These are phyloP conservation scores for Frankliniella fusca DNA, from an alignment of 2,888 invertebrate species.

Conservation along the genomic window DNA sequence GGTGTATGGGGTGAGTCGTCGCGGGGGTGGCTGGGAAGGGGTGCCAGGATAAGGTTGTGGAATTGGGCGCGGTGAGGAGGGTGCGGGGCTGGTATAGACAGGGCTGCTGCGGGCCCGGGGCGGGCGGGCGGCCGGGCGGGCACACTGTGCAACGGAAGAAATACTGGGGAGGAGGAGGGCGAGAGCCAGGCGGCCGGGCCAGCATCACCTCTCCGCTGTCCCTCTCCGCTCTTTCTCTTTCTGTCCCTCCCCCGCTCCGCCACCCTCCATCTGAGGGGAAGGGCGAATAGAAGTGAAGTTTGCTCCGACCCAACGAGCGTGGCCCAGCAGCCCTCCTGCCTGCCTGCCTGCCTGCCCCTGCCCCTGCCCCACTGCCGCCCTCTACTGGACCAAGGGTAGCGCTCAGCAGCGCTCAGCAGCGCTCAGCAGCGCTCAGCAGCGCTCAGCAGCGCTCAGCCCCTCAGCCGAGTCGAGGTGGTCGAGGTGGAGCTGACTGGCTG, in stretches of 20 bases:
- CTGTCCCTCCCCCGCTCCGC: slow-evolving; percentile 34
- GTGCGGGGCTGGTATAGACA: slow-evolving; percentile 27
- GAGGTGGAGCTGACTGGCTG: too few relatives aligned
- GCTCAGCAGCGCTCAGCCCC: too few relatives aligned
- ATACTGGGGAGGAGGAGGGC: slow-evolving; percentile 30
- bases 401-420: background rate
- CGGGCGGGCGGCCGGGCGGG: too few relatives aligned
- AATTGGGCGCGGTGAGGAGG: slow-evolving; percentile 23
- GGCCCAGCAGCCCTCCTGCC: background rate
- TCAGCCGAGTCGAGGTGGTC: too few relatives aligned
- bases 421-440: background rate
- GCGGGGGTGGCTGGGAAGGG: background rate
- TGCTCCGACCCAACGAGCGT: background rate
- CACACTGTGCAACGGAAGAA: slow-evolving; percentile 5
- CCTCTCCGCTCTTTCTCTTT: slow-evolving; percentile 38
- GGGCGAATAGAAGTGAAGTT: background rate
- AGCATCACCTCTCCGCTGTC: slow-evolving; percentile 38
- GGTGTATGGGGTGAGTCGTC: too few relatives aligned
- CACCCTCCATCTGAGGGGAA: background rate
- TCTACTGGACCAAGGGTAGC: background rate
- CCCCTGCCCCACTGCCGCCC: background rate
- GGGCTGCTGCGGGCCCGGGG: background rate
- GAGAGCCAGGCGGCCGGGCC: too few relatives aligned
- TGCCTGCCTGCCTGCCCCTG: background rate
- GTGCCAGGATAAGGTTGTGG: slow-evolving; percentile 22